Percentiles rank a stretch among this genome's conserved stretches.
Evolutionary conservation across 2,888 invertebrate genomes (phyloP).

Genomic region (Apoda limacodes): DNA sequence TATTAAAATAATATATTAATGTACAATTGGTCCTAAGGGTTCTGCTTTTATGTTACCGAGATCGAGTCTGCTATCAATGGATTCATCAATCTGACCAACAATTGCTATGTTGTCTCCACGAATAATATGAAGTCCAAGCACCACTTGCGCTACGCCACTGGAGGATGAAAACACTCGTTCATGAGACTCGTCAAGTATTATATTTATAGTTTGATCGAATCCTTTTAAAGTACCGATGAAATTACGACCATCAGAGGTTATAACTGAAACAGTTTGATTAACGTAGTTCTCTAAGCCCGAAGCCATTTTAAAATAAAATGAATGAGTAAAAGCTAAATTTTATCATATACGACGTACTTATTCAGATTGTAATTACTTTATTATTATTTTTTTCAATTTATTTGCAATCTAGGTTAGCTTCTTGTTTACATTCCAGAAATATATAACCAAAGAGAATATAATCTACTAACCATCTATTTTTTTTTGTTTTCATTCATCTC

Average conservation of each 20-base stretch:
- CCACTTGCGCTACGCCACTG: constrained; percentile 87
- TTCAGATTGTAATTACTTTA: neutral
- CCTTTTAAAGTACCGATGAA: constrained; percentile 98
- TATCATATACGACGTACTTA: neutral
- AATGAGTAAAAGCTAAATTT: neutral
- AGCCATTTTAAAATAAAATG: no score
- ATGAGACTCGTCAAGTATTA: constrained; percentile 97
- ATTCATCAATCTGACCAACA: constrained; percentile 87
- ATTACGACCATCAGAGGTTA: constrained; percentile 95
- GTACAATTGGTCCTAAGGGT: constrained; percentile 83
- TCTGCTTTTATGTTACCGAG: constrained; percentile 85
- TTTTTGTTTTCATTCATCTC: no score
- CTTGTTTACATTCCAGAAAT: no score
- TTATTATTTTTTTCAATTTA: neutral
- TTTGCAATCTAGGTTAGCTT: no score
- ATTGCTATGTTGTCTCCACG: constrained; percentile 98
- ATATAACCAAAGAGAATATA: no score
- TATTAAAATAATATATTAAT: constrained; percentile 56
- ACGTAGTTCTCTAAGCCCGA: constrained; percentile 89
- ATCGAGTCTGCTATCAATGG: constrained; percentile 83
- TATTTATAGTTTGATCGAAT: constrained; percentile 99
- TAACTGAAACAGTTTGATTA: constrained; percentile 93
- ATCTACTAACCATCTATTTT: no score
- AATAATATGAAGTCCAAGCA: constrained; percentile 96
- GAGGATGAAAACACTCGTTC: constrained; percentile 97